Percentiles rank a stretch among this genome's conserved stretches.
Evolutionary conservation across 2,113 vertebrate genomes (phyloP).

Genomic region (Neomonachus schauinslandi): DNA sequence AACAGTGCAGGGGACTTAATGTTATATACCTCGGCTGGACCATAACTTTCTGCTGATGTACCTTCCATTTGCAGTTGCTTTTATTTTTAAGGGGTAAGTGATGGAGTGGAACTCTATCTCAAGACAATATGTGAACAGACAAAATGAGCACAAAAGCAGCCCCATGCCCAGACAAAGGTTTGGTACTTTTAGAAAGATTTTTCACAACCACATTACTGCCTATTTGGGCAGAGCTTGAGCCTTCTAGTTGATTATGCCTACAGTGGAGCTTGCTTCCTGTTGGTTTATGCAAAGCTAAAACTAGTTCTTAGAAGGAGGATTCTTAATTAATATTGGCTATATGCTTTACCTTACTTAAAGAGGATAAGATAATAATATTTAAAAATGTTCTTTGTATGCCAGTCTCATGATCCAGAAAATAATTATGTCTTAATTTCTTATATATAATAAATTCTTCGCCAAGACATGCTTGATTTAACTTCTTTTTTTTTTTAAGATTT

Average conservation of each 20-base stretch:
- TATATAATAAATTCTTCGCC: not conserved
- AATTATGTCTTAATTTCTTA: not conserved
- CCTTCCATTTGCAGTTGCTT: not conserved
- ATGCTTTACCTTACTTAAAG: not conserved
- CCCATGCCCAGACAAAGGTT: not conserved
- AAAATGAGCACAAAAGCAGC: not conserved
- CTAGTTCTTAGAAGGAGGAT: not conserved
- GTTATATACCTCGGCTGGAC: not conserved
- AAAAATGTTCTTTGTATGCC: not conserved
- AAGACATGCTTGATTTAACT: not conserved
- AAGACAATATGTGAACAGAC: not conserved
- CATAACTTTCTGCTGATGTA: not conserved
- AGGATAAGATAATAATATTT: not conserved
- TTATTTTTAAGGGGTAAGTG: not conserved
- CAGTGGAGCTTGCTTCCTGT: not conserved
- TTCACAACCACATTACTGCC: not conserved
- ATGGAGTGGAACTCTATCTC: not conserved
- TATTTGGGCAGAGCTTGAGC: not conserved
- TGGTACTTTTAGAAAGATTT: not conserved
- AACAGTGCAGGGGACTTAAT: not conserved
- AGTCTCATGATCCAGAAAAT: not conserved
- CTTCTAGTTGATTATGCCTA: not conserved
- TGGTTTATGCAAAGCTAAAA: not conserved
- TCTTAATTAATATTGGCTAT: not conserved
- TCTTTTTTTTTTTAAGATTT: too few relatives aligned